Conservation (phyloP, 2,888 invertebrate species). For the Tubulanus polymorphus region DNA sequence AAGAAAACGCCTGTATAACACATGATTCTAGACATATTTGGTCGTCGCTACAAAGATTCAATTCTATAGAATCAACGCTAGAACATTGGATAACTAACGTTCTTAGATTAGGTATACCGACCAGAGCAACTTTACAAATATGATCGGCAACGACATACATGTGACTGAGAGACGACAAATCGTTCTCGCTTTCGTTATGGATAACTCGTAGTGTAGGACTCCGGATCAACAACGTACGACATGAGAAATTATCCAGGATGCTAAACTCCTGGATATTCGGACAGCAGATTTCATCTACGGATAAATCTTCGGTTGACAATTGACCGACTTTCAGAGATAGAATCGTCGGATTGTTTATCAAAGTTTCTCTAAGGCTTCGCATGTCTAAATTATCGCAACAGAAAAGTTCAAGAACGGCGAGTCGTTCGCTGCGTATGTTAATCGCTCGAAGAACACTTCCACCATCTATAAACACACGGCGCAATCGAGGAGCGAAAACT, state of each 20-base stretch:
- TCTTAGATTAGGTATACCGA: slow-evolving; percentile 32
- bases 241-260: slow-evolving; percentile 32
- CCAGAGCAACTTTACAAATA: slow-evolving; percentile 32
- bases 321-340: slow-evolving; percentile 28
- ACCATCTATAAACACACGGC: slow-evolving; percentile 27
- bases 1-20: slow-evolving; percentile 32
- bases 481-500: slow-evolving; percentile 24
- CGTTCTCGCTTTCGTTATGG: slow-evolving; percentile 34
- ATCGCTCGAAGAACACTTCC: slow-evolving; percentile 28
- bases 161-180: slow-evolving; percentile 33
- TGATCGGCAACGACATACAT: slow-evolving; percentile 38
- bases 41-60: slow-evolving; percentile 36
- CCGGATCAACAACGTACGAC: slow-evolving; percentile 32
- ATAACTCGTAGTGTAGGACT: slow-evolving; percentile 31
- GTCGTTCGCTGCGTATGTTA: slow-evolving; percentile 27
- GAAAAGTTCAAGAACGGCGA: slow-evolving; percentile 26
- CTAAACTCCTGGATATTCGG: slow-evolving; percentile 33
- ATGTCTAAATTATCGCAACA: slow-evolving; percentile 35
- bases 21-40: slow-evolving; percentile 33
- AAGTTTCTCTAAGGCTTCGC: slow-evolving; percentile 24
- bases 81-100: slow-evolving; percentile 37
- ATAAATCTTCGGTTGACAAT: slow-evolving; percentile 30
- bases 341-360: slow-evolving; percentile 24
- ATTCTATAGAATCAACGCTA: slow-evolving; percentile 33
- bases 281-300: slow-evolving; percentile 28